Evolutionary conservation across 2,797 vertebrate genomes (phyloP).

Genomic region (Anguilla marmorata): DNA sequence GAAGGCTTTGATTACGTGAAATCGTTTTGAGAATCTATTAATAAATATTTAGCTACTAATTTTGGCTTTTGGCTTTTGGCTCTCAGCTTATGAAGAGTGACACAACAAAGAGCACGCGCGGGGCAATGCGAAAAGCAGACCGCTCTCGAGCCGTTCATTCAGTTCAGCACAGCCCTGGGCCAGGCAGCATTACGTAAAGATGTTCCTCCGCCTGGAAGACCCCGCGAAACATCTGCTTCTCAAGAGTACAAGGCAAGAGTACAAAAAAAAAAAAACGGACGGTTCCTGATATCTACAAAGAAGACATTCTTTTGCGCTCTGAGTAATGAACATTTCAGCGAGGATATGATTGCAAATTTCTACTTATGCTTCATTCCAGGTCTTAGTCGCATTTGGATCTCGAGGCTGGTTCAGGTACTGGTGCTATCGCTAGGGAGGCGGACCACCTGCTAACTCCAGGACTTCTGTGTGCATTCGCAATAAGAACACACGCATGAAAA

Average conservation of each 20-base stretch:
- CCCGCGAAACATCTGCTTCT: conserved; percentile 25
- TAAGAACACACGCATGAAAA: conserved; percentile 32
- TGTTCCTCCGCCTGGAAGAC: neutral
- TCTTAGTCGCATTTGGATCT: conserved; percentile 25
- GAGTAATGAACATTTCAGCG: conserved; percentile 37
- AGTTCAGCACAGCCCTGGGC: neutral
- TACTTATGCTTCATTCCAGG: conserved; percentile 4
- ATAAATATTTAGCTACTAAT: conserved; percentile 28
- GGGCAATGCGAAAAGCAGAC: conserved; percentile 24
- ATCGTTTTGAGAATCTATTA: conserved; percentile 15
- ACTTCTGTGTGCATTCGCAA: conserved; percentile 43
- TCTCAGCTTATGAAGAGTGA: neutral
- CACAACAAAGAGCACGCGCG: conserved; percentile 4
- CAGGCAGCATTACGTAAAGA: conserved; percentile 15
- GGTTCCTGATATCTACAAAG: neutral
- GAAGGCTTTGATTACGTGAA: neutral
- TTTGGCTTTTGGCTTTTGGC: conserved; percentile 14
- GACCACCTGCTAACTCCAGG: conserved; percentile 31
- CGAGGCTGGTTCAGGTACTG: conserved; percentile 16
- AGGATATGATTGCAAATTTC: conserved; percentile 30
- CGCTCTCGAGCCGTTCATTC: neutral
- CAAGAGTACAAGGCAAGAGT: neutral
- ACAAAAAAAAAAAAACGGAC: conserved; percentile 12
- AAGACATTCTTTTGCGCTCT: conserved; percentile 31
- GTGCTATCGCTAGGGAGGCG: conserved; percentile 19